Conservation (phyloP, 2,888 invertebrate genomes). For the Acrobasis repandana region DNA sequence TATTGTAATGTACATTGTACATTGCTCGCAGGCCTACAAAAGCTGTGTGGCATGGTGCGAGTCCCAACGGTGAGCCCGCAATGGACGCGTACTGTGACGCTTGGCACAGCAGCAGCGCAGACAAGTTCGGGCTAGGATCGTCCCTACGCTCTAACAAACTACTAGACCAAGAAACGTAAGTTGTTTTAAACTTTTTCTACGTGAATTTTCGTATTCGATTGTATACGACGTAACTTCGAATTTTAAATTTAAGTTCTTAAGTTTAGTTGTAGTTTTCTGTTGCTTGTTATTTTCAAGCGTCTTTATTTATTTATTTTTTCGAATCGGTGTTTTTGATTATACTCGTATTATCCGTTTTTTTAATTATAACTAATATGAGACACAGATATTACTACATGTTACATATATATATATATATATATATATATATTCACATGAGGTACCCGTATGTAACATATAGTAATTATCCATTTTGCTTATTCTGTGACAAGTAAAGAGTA, state of each 20-base stretch:
- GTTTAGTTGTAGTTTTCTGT: slow-evolving; percentile 2
- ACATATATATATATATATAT: too few species aligned
- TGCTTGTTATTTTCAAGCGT: slow-evolving; percentile 2
- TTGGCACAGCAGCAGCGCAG: slow-evolving; percentile 92
- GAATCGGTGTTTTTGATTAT: too few species aligned
- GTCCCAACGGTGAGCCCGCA: slow-evolving; percentile 91
- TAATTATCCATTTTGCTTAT: slow-evolving; percentile 3
- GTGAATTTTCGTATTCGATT: slow-evolving; percentile 16
- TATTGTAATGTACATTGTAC: slow-evolving; percentile 26
- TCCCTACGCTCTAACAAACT: slow-evolving; percentile 90
- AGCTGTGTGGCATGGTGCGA: slow-evolving; percentile 97
- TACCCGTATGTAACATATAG: too few species aligned
- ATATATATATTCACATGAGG: too few species aligned
- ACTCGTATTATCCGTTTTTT: too few species aligned
- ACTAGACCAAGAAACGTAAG: slow-evolving; percentile 87
- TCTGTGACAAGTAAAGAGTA: too few species aligned
- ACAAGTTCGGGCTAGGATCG: slow-evolving; percentile 93
- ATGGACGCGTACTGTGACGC: slow-evolving; percentile 96
- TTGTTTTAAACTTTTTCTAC: slow-evolving; percentile 30
- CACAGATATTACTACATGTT: too few species aligned
- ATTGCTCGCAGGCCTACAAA: slow-evolving; percentile 90
- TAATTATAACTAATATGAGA: too few species aligned
- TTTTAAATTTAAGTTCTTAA: slow-evolving; percentile 5
- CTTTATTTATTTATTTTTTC: too few species aligned
- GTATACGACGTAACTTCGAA: not conserved